Conservation (phyloP, 2,113 vertebrate species). For the Peromyscus californicus region DNA sequence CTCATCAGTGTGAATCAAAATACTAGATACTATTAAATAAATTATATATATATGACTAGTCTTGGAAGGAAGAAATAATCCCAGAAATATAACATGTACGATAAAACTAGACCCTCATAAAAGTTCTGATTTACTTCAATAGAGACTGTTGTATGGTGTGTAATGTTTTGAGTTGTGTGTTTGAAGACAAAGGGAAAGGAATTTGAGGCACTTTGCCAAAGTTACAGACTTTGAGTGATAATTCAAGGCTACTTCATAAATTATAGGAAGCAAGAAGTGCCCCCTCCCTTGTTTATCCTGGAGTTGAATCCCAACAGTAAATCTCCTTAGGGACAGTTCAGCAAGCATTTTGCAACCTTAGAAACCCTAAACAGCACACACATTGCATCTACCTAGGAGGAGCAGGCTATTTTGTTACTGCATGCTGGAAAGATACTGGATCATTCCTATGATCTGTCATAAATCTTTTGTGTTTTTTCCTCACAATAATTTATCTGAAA, state of each 20-base stretch:
- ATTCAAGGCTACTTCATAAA: slow-evolving; percentile 79
- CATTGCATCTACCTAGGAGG: slow-evolving; percentile 62
- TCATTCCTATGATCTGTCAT: slow-evolving; percentile 76
- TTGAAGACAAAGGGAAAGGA: slow-evolving; percentile 64
- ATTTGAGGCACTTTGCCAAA: slow-evolving; percentile 67
- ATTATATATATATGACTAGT: too few species aligned
- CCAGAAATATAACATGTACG: background rate
- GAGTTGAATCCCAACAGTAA: slow-evolving; percentile 78
- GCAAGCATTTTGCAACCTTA: slow-evolving; percentile 69
- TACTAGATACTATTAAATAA: background rate
- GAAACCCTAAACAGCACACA: slow-evolving; percentile 57
- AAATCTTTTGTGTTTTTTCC: slow-evolving; percentile 77
- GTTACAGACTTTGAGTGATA: slow-evolving; percentile 80
- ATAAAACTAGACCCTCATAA: background rate
- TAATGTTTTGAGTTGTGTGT: background rate
- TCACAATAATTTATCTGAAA: slow-evolving; percentile 81
- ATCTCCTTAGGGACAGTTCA: slow-evolving; percentile 75
- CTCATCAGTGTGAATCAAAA: background rate
- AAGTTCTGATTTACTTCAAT: background rate
- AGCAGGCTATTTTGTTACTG: slow-evolving; percentile 70
- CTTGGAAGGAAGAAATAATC: background rate
- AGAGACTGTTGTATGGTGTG: background rate
- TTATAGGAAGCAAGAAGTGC: slow-evolving; percentile 76
- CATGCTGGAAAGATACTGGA: slow-evolving; percentile 67
- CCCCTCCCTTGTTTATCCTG: slow-evolving; percentile 66